Conservation (phyloP, 2,888 invertebrate genomes). For the Cephus nigrinus region DNA sequence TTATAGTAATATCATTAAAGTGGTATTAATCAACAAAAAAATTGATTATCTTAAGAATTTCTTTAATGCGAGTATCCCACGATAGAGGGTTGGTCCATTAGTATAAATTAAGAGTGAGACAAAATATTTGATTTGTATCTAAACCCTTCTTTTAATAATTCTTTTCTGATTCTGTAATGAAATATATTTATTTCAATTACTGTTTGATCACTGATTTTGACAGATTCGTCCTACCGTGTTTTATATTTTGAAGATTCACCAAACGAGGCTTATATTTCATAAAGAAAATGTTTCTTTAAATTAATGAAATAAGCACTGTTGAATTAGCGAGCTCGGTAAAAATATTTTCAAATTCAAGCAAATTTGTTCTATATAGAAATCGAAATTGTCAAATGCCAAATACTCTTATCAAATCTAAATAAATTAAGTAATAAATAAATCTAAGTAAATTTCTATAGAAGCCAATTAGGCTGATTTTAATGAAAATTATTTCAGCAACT, state of each 20-base stretch:
- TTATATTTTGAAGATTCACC: background rate
- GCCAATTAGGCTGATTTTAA: background rate
- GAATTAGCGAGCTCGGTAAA: background rate
- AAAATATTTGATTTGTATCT: background rate
- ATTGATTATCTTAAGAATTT: background rate
- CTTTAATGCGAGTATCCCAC: background rate
- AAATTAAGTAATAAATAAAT: no score
- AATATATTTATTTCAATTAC: background rate
- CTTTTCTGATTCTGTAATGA: background rate
- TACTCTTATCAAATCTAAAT: background rate
- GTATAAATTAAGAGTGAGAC: background rate
- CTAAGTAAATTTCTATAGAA: background rate
- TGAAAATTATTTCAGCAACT: background rate
- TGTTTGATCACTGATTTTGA: background rate
- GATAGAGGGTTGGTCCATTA: background rate
- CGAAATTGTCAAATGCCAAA: no score
- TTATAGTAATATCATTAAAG: background rate
- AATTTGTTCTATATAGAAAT: background rate
- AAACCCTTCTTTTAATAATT: background rate
- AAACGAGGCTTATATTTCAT: background rate
- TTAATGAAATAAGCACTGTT: background rate
- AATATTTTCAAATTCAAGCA: background rate
- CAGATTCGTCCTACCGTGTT: background rate
- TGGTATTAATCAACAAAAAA: background rate
- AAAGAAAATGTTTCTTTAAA: background rate